Conservation (phyloP, 2,113 vertebrate species). For the Athene noctua region DNA sequence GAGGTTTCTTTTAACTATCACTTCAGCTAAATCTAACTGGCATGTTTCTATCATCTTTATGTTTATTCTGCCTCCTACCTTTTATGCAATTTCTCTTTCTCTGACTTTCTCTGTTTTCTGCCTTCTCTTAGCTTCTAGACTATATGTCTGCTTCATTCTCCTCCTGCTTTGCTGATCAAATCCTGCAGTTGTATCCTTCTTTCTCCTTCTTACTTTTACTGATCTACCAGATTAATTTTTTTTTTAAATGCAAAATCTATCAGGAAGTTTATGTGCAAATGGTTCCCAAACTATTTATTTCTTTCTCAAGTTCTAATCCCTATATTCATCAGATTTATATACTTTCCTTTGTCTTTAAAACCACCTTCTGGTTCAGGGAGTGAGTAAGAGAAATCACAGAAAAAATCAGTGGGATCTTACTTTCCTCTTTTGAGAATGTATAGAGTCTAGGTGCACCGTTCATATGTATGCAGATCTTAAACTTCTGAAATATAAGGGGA, state of each 20-base stretch:
- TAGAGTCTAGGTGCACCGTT: not conserved
- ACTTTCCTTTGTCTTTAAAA: not conserved
- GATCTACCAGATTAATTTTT: not conserved
- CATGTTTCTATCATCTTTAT: not conserved
- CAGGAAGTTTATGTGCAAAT: not conserved
- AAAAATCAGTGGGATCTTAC: not conserved
- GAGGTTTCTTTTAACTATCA: constrained; percentile 19
- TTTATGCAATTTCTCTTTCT: not conserved
- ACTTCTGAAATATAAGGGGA: not conserved
- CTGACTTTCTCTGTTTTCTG: constrained; percentile 38
- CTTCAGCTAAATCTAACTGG: not conserved
- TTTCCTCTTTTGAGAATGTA: not conserved
- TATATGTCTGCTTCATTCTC: not conserved
- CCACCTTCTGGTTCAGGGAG: not conserved
- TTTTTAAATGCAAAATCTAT: not conserved
- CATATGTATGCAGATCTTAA: not conserved
- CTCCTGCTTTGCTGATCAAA: not conserved
- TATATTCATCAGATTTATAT: not conserved
- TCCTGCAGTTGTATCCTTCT: not conserved
- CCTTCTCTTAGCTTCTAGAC: not conserved
- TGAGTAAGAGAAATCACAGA: not conserved
- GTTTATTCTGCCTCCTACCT: not conserved
- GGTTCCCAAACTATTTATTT: not conserved
- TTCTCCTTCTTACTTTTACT: not conserved
- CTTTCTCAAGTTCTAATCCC: not conserved